phyloP scores from a whole-genome alignment of 2,113 vertebrate genomes.

The Forbesichthys papilliferus region DNA sequence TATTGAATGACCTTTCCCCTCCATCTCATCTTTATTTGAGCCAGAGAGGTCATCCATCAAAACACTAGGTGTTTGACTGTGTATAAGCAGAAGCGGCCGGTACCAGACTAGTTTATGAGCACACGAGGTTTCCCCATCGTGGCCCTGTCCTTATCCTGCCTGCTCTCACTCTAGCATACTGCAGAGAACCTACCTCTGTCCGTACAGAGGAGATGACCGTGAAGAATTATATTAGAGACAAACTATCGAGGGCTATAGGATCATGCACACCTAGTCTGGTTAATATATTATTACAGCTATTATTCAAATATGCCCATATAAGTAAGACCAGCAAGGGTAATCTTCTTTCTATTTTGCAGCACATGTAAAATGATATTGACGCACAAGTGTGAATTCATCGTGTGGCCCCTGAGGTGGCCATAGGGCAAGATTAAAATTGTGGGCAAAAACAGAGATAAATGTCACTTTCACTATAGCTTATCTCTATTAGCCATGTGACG shows the following conservation, averaged over 20 bases:
- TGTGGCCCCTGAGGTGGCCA: constrained; percentile 9
- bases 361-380: background rate
- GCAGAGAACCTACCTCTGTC: constrained; percentile 26
- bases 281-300: constrained; percentile 8
- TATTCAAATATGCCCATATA: no score
- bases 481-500: constrained; percentile 43
- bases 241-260: constrained; percentile 45
- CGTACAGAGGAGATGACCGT: constrained; percentile 43
- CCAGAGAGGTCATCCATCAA: constrained; percentile 1
- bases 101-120: no score
- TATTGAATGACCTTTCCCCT: no score
- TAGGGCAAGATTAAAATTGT: constrained; percentile 35
- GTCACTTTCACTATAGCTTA: constrained; percentile 36
- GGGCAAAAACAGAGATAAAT: constrained; percentile 25
- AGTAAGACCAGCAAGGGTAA: no score
- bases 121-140: no score
- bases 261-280: constrained; percentile 52
- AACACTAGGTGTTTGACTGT: no score
- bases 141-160: no score
- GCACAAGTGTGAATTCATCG: constrained; percentile 4
- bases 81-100: no score
- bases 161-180: no score
- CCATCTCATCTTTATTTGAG: constrained; percentile 18
- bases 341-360: constrained; percentile 10
- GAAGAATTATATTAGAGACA: constrained; percentile 58